phyloP scores from a whole-genome alignment of 2,797 vertebrate genomes.

The Fistularia commersonii region DNA sequence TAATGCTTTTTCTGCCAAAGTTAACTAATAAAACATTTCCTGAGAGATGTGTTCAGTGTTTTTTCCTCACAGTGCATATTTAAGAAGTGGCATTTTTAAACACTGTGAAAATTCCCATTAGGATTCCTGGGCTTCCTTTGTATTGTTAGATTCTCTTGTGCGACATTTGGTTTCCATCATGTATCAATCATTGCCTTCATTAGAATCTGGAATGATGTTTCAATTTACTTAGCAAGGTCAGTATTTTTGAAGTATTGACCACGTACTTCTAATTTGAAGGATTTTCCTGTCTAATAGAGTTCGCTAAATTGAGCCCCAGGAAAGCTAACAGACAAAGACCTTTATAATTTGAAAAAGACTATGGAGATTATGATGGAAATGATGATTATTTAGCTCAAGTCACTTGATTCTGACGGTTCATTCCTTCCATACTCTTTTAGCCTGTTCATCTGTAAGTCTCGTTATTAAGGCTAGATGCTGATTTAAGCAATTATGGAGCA shows the following conservation, averaged over 20 bases:
- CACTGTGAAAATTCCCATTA: too few species aligned
- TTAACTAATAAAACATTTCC: too few species aligned
- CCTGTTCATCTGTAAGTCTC: background rate
- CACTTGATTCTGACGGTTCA: slow-evolving; percentile 19
- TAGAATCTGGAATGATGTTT: too few species aligned
- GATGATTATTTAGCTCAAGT: slow-evolving; percentile 12
- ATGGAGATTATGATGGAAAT: slow-evolving; percentile 7
- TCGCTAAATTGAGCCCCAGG: slow-evolving; percentile 11
- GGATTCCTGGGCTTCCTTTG: too few species aligned
- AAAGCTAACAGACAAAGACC: slow-evolving; percentile 17
- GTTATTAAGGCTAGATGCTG: background rate
- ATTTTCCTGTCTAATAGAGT: slow-evolving; percentile 22
- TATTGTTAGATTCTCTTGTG: too few species aligned
- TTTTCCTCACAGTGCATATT: too few species aligned
- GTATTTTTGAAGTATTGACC: slow-evolving; percentile 6
- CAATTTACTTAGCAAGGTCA: slow-evolving; percentile 13
- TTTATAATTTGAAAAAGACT: too few species aligned
- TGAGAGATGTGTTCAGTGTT: too few species aligned
- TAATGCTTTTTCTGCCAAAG: too few species aligned
- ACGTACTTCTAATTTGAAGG: background rate
- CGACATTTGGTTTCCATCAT: too few species aligned
- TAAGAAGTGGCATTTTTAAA: too few species aligned
- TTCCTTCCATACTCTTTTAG: slow-evolving; percentile 3
- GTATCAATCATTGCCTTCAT: too few species aligned
- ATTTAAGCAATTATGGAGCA: background rate